A percentile compares a stretch with the other conserved stretches of the same genome.
Evolutionary conservation across 2,797 vertebrate species (phyloP).

Genomic region (Sebastes wilsoni): DNA sequence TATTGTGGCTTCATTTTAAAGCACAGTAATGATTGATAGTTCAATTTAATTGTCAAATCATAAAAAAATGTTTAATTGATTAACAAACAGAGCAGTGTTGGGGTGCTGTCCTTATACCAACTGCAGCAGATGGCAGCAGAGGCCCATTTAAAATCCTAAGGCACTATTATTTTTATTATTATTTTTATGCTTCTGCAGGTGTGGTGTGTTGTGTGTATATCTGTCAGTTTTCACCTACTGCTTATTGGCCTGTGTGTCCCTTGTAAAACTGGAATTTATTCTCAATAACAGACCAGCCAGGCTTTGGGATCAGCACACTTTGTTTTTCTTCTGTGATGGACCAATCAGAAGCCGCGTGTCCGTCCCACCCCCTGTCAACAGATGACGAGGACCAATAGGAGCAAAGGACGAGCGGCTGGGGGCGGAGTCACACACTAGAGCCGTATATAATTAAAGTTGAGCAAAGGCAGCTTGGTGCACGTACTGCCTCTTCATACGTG

Average conservation of each 20-base stretch:
- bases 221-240: fast-evolving
- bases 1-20: background rate
- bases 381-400: conserved; percentile 42
- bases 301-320: background rate
- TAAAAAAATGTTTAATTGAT: background rate
- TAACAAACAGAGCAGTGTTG: background rate
- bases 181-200: background rate
- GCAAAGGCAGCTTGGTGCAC: fast-evolving
- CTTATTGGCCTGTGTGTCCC: background rate
- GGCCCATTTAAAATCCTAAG: background rate
- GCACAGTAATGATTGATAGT: background rate
- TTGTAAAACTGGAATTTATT: background rate
- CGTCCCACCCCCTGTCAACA: conserved; percentile 36
- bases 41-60: background rate
- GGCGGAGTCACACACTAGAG: background rate
- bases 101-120: background rate
- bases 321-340: background rate
- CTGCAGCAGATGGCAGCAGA: conserved; percentile 51
- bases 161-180: background rate
- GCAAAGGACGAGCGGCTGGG: background rate
- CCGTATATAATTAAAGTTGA: background rate
- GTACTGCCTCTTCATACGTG: fast-evolving
- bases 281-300: background rate
- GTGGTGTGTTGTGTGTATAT: background rate
- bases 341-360: conserved; percentile 48